Evolutionary conservation across 1,140 invertebrate species (phyloP).

Genomic region (Arctopsyche grandis): DNA sequence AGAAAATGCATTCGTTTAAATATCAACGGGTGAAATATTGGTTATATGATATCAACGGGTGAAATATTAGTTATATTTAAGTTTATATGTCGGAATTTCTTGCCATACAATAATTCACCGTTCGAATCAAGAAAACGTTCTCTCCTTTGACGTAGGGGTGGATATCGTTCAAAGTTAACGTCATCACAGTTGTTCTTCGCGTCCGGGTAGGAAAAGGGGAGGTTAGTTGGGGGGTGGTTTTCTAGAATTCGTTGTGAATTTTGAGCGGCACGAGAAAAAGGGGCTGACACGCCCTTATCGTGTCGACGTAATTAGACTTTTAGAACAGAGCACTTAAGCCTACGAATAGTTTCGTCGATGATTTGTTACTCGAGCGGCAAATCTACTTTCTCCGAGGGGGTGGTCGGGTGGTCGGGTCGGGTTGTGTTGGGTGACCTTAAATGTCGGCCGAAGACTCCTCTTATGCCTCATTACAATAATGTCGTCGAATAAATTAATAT

Average conservation of each 20-base stretch:
- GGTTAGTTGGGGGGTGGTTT: not conserved
- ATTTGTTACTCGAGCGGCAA: not conserved
- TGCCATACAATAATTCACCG: no score
- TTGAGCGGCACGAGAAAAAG: constrained; percentile 7
- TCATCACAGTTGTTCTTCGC: not conserved
- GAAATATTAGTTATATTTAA: no score
- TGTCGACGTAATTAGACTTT: constrained; percentile 18
- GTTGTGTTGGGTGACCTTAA: no score
- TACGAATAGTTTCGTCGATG: constrained; percentile 9
- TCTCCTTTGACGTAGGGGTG: no score
- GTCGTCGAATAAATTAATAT: constrained; percentile 25
- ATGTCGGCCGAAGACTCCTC: no score
- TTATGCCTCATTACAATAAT: constrained; percentile 14
- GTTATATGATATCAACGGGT: no score
- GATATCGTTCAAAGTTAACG: no score
- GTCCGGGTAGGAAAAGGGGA: not conserved
- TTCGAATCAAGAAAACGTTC: no score
- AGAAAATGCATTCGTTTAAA: no score
- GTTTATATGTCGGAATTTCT: no score
- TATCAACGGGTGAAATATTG: no score
- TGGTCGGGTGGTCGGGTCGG: no score
- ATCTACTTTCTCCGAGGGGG: not conserved
- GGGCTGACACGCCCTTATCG: constrained; percentile 25
- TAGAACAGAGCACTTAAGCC: not conserved
- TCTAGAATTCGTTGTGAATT: not conserved